Evolutionary conservation across 2,113 vertebrate species (phyloP).

Genomic region (Strix aluco): DNA sequence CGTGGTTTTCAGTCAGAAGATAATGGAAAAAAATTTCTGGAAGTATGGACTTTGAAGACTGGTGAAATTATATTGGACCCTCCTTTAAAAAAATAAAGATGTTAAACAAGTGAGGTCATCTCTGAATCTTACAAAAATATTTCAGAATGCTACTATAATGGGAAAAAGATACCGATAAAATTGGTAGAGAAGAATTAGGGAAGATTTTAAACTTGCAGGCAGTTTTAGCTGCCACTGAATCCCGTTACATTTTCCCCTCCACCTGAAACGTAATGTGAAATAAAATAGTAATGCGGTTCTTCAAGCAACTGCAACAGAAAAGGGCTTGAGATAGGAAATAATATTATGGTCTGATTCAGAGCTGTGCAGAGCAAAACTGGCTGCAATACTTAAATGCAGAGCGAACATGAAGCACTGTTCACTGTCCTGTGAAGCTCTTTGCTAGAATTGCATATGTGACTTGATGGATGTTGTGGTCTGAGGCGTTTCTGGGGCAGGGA

Average conservation of each 20-base stretch:
- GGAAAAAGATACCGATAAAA: background rate
- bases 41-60: background rate
- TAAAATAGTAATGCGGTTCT: background rate
- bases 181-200: background rate
- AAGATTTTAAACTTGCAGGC: background rate
- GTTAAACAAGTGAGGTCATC: background rate
- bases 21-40: background rate
- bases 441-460: background rate
- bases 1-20: background rate
- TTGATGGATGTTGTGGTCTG: background rate
- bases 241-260: background rate
- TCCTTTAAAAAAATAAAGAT: background rate
- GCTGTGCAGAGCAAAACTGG: background rate
- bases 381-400: background rate
- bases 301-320: background rate
- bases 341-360: background rate
- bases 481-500: background rate
- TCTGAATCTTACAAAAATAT: background rate
- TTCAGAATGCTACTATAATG: background rate
- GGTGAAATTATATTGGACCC: background rate
- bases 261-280: background rate
- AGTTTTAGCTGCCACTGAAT: background rate
- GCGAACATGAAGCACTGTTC: background rate
- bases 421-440: background rate
- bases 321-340: background rate